A percentile compares a stretch with the other conserved stretches of the same genome.
These are phyloP conservation scores for Hypotaenidia philippensis DNA, from an alignment of 2,797 vertebrate species.

Conservation along the genomic window DNA sequence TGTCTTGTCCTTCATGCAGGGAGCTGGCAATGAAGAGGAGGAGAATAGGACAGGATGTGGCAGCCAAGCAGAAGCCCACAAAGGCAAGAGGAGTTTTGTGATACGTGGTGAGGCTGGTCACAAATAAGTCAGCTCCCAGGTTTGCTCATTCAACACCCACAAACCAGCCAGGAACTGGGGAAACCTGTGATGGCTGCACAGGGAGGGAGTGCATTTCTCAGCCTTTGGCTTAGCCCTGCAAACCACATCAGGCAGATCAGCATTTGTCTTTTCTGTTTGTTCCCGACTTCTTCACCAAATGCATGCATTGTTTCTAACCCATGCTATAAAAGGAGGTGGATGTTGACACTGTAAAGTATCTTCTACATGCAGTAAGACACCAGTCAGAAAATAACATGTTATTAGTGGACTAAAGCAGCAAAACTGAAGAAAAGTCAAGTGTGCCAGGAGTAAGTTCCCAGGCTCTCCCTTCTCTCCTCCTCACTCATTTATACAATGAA, in stretches of 20 bases:
- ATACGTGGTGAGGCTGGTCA: neutral
- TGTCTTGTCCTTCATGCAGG: neutral
- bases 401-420: neutral
- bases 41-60: neutral
- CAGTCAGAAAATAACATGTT: neutral
- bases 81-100: neutral
- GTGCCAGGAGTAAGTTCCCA: conserved; percentile 19
- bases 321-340: neutral
- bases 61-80: neutral
- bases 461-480: neutral
- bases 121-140: neutral
- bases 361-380: neutral
- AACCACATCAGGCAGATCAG: neutral
- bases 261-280: neutral
- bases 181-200: neutral
- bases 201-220: neutral
- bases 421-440: conserved; percentile 13
- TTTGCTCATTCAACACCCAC: neutral
- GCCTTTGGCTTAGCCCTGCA: neutral
- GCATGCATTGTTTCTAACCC: neutral
- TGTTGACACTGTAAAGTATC: neutral
- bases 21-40: neutral
- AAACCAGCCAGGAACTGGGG: neutral
- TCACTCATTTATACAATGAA: neutral
- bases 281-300: neutral